Conservation (phyloP, 2,113 vertebrate genomes). For the Macquaria ambigua region DNA sequence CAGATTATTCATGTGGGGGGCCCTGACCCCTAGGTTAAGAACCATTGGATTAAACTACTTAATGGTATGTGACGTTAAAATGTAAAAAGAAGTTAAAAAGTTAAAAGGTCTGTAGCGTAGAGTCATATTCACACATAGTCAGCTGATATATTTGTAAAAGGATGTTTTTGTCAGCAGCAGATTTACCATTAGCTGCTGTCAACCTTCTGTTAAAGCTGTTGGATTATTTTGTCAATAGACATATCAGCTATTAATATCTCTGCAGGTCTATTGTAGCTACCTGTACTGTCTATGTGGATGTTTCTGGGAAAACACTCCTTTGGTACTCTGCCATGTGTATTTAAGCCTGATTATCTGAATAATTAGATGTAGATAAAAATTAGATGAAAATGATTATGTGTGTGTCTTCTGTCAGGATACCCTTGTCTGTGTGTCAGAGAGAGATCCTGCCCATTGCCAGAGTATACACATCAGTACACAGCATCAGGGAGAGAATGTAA, state of each 20-base stretch:
- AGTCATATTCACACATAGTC: neutral
- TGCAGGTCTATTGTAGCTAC: neutral
- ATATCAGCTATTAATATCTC: neutral
- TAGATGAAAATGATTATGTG: neutral
- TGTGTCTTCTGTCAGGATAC: conserved; percentile 53
- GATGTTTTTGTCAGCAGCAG: neutral
- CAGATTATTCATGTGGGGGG: neutral
- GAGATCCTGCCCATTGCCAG: conserved; percentile 73
- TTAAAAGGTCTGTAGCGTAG: neutral
- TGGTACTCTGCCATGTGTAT: neutral
- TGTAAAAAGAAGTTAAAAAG: neutral
- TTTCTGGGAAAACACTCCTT: neutral
- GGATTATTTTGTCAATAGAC: neutral
- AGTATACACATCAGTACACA: conserved; percentile 86
- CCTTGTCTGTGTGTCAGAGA: conserved; percentile 71
- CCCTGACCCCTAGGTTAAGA: neutral
- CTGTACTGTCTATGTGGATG: neutral
- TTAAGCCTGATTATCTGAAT: neutral
- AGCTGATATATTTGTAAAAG: neutral
- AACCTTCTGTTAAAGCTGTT: neutral
- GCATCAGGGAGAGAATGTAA: conserved; percentile 82
- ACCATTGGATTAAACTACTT: neutral
- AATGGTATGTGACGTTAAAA: neutral
- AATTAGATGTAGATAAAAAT: neutral
- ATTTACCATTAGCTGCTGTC: neutral